A percentile compares a stretch with the other conserved stretches of the same genome.
Evolutionary conservation across 2,888 invertebrate genomes (phyloP).

Genomic region (Monoplex corrugatus): DNA sequence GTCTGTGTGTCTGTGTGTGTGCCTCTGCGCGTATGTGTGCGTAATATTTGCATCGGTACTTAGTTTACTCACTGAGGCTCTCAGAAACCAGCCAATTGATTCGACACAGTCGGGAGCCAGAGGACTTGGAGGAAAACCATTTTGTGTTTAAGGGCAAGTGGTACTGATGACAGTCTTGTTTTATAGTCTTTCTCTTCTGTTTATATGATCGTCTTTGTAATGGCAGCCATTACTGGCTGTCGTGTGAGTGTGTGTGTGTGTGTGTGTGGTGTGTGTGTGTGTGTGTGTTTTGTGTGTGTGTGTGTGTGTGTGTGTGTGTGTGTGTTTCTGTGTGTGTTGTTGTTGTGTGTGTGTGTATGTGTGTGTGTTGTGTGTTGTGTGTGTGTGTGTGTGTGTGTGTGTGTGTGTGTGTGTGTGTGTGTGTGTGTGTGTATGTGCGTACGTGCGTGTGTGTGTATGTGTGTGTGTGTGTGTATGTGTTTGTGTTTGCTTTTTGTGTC

Average conservation of each 20-base stretch:
- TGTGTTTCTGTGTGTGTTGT: too few species aligned
- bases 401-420: slow-evolving; percentile 1
- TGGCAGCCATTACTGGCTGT: not conserved
- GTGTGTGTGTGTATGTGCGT: not conserved
- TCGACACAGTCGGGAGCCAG: not conserved
- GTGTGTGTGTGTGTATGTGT: not conserved
- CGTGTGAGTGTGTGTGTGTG: too few species aligned
- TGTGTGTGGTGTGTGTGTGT: too few species aligned
- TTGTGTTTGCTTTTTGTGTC: too few species aligned
- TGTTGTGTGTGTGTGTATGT: too few species aligned
- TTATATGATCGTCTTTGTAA: too few species aligned
- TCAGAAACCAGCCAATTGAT: too few species aligned
- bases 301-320: too few species aligned
- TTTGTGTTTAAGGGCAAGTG: not conserved
- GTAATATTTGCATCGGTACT: not conserved
- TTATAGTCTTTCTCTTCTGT: not conserved
- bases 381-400: slow-evolving; percentile 1
- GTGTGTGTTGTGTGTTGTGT: too few species aligned
- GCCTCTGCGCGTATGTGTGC: too few species aligned
- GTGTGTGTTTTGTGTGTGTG: too few species aligned
- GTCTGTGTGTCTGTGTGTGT: too few species aligned
- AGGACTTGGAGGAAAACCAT: not conserved
- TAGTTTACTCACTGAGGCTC: not conserved
- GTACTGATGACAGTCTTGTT: not conserved
- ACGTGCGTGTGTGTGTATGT: not conserved